Evolutionary conservation across 2,888 invertebrate species (phyloP).

Genomic region (Nudaria mundana): DNA sequence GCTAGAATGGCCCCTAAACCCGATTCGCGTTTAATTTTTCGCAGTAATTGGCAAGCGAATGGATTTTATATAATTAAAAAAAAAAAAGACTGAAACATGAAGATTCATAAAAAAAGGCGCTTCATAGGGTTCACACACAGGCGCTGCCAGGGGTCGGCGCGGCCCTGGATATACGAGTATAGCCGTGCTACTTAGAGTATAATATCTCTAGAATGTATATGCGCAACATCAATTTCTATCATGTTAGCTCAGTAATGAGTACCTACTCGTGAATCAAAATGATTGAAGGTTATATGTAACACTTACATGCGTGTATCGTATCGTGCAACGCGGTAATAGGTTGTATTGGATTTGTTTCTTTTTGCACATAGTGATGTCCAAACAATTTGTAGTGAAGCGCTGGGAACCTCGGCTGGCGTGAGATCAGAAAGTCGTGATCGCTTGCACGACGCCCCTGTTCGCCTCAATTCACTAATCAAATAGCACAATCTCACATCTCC

Average conservation of each 20-base stretch:
- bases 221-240: constrained; percentile 21
- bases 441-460: constrained; percentile 55
- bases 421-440: constrained; percentile 69
- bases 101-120: no score
- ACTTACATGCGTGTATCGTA: constrained; percentile 27
- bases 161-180: no score
- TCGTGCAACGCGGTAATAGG: constrained; percentile 29
- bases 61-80: no score
- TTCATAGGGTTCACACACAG: no score
- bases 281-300: constrained; percentile 19
- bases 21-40: no score
- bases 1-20: no score
- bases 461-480: constrained; percentile 65
- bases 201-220: constrained; percentile 19
- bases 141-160: no score
- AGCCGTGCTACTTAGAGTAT: no score
- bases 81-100: no score
- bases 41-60: no score
- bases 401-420: constrained; percentile 59
- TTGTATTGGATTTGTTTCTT: constrained; percentile 29
- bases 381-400: constrained; percentile 56
- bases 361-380: constrained; percentile 47
- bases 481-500: constrained; percentile 56
- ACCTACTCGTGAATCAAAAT: constrained; percentile 17
- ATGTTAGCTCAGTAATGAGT: constrained; percentile 4